Conservation (phyloP, 2,888 invertebrate genomes). For the Pseudococcus jackbeardsleyi region DNA sequence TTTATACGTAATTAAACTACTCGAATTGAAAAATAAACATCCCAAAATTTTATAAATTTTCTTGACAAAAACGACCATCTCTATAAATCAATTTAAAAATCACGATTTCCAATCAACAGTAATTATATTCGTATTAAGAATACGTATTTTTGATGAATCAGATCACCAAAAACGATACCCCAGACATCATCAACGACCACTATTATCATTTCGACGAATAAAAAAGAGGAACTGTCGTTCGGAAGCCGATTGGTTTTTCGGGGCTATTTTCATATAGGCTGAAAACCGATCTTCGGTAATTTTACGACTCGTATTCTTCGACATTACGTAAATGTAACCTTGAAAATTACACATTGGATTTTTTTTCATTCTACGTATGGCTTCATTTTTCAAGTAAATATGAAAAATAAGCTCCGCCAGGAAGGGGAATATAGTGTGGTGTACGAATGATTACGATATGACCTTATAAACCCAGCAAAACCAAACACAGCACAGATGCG, state of each 20-base stretch:
- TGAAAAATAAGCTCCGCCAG: constrained; percentile 48
- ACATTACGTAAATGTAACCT: constrained; percentile 43
- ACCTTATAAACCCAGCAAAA: constrained; percentile 50
- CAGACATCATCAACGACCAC: neutral
- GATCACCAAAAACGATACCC: neutral
- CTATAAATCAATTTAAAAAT: constrained; percentile 16
- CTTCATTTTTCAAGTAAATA: constrained; percentile 54
- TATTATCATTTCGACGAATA: neutral
- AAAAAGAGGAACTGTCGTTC: neutral
- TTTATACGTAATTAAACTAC: neutral
- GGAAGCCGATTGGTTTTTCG: neutral
- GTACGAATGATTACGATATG: constrained; percentile 43
- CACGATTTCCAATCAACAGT: neutral
- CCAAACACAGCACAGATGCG: constrained; percentile 26
- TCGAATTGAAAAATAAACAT: neutral
- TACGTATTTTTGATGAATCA: constrained; percentile 9
- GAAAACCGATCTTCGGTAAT: neutral
- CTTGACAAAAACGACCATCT: neutral
- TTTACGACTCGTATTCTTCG: neutral
- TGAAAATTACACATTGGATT: neutral
- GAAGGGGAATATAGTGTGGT: constrained; percentile 48
- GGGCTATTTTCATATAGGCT: neutral
- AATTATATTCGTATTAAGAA: constrained; percentile 19
- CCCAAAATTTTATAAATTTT: neutral
- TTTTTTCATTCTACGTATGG: constrained; percentile 30